Conservation (phyloP, 2,888 invertebrate species). For the Hydrotaea cyrtoneurina region DNA sequence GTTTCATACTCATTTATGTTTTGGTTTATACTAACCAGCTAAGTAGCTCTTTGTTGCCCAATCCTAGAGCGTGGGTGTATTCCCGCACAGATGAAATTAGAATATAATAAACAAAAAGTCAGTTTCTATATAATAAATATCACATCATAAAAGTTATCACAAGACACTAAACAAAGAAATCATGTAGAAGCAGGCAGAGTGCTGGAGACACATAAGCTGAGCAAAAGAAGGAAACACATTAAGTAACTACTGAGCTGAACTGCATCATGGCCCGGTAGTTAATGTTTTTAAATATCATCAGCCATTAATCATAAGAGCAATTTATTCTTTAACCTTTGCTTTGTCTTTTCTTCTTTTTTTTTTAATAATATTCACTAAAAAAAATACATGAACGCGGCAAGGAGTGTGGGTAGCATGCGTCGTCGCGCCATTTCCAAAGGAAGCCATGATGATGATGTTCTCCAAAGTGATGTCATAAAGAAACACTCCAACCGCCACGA, state of each 20-base stretch:
- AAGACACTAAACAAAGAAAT: not conserved
- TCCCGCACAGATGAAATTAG: not conserved
- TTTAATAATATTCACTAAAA: constrained; percentile 23
- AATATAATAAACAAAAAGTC: not conserved
- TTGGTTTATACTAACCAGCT: too few relatives aligned
- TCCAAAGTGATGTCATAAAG: constrained; percentile 12
- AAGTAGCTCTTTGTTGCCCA: not conserved
- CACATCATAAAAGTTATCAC: constrained; percentile 27
- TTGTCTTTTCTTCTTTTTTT: not conserved
- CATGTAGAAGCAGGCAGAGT: too few relatives aligned
- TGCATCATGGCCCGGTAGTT: constrained; percentile 3
- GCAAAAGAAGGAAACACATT: constrained; percentile 32
- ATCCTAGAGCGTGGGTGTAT: not conserved
- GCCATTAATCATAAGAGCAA: constrained; percentile 23
- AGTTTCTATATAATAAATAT: not conserved
- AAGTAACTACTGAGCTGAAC: not conserved
- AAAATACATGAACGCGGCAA: not conserved
- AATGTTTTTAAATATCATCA: constrained; percentile 27
- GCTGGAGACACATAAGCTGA: too few relatives aligned
- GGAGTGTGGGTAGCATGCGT: constrained; percentile 22
- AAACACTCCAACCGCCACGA: constrained; percentile 8
- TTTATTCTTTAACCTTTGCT: not conserved
- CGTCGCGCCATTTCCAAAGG: not conserved
- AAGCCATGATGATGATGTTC: constrained; percentile 1
- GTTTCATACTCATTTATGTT: too few relatives aligned